Base-by-base conservation (phyloP, 2,113 vertebrate genomes). In the Menidia beryllina region DNA sequence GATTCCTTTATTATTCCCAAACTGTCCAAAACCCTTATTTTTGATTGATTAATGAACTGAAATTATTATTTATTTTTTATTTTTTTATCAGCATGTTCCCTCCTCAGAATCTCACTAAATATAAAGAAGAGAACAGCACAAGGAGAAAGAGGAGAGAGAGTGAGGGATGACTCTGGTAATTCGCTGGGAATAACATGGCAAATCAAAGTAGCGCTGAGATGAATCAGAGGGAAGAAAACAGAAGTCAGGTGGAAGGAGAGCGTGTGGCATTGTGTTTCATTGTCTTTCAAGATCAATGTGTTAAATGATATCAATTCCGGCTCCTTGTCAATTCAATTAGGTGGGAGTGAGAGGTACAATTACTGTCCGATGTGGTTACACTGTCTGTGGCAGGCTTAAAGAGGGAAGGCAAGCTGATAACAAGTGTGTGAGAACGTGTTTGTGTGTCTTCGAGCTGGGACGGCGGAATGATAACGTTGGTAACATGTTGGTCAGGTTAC, bases 271-370 rank as follows among this genome's bases (percentile, higher is more conserved):
- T 86, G 84, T 58, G 64, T 91, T 81, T 86, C 77, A 63, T 79
- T 85, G 79, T 88, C 76, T 89, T 73, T 67, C 61, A 84, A 78
- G 88, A 93, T 94, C 92, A 93, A 93, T 93, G 86, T 83, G 89
- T 79, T 94, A 94, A 94, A 91, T 90, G 91, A 93, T 88, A 95
- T 67, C 88, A 92, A 93, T 93, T 92, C 77, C 76, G 89, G 91
- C 89, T 84, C 77, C 85, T 88, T 90, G 88, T 93, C 91, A 90
- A 91, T 92, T 94, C 93, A 95, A 95, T 94, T 94, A 94, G 82
- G 83, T 72, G 83, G 90, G 77, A 84, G 93, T 75, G 79, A 87
- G 83, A 91, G 93, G 90, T 86, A 89, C 90, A 94, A 94, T 94
- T 91, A 93, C 54, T 82, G 83, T 82, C 86, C 87, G 93, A 93